phyloP scores from a whole-genome alignment of 2,113 vertebrate genomes.

The Pyxicephalus adspersus region DNA sequence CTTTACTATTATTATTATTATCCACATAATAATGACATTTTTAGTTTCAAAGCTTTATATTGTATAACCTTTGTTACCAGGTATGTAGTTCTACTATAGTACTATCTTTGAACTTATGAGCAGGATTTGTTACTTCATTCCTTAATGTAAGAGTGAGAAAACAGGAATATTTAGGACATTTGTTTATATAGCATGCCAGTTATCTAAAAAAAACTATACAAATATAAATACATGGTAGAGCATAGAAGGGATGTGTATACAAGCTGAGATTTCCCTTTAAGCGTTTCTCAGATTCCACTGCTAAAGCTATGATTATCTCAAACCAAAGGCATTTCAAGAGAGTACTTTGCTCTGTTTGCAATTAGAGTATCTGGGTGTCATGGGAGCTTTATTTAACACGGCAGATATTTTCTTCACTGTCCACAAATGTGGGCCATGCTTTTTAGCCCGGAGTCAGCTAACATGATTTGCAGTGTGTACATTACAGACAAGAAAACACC shows the following conservation, averaged over 20 bases:
- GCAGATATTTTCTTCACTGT: not conserved
- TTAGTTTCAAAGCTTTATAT: too few species aligned
- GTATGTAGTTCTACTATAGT: too few species aligned
- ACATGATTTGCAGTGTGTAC: not conserved
- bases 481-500: slow-evolving; percentile 13
- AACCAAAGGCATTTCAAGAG: slow-evolving; percentile 21
- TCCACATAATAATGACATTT: too few species aligned
- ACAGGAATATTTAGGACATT: too few species aligned
- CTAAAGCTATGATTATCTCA: slow-evolving; percentile 11
- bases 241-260: not conserved
- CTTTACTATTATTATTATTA: too few species aligned
- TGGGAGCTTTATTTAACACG: not conserved
- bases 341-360: slow-evolving; percentile 22
- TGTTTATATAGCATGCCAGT: too few species aligned
- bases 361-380: slow-evolving; percentile 6
- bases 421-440: not conserved
- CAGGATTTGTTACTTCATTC: too few species aligned
- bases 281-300: not conserved
- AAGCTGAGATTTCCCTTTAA: not conserved
- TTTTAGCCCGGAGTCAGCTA: slow-evolving; percentile 18
- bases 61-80: too few species aligned
- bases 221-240: not conserved
- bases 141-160: too few species aligned
- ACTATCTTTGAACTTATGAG: too few species aligned
- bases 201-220: not conserved